Evolutionary conservation across 2,113 vertebrate species (phyloP).

Genomic region (Coptodon bakossiorum): DNA sequence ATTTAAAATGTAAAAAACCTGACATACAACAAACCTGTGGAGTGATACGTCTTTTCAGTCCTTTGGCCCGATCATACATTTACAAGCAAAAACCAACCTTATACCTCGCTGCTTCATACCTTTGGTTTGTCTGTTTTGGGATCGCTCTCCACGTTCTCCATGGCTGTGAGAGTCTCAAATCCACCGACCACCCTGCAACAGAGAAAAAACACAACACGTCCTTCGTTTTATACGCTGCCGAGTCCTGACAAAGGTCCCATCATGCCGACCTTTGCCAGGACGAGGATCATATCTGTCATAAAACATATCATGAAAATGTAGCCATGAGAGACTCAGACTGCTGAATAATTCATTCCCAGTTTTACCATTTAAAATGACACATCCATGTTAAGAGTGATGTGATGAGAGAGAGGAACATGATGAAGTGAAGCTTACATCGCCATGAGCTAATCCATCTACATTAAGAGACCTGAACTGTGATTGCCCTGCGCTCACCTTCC

Average conservation of each 20-base stretch:
- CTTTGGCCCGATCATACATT: neutral
- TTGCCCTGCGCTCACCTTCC: neutral
- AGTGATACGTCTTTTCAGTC: neutral
- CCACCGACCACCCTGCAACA: slow-evolving; percentile 87
- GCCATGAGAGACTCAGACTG: neutral
- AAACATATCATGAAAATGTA: neutral
- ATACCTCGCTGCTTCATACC: slow-evolving; percentile 58
- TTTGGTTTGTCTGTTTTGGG: slow-evolving; percentile 92
- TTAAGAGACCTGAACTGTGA: neutral
- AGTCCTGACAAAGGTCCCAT: neutral
- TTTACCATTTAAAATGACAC: neutral
- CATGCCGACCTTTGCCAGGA: neutral
- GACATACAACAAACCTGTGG: neutral
- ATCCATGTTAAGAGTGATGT: neutral
- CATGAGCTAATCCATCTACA: neutral
- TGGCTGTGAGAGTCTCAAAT: slow-evolving; percentile 89
- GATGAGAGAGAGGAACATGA: neutral
- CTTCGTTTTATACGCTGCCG: neutral
- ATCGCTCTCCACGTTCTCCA: slow-evolving; percentile 95
- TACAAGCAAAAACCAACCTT: neutral
- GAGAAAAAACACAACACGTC: neutral
- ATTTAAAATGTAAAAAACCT: neutral
- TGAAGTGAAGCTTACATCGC: neutral
- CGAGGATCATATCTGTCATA: neutral
- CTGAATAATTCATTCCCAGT: neutral